phyloP scores from a whole-genome alignment of 2,797 vertebrate species.

The Somateria mollissima region DNA sequence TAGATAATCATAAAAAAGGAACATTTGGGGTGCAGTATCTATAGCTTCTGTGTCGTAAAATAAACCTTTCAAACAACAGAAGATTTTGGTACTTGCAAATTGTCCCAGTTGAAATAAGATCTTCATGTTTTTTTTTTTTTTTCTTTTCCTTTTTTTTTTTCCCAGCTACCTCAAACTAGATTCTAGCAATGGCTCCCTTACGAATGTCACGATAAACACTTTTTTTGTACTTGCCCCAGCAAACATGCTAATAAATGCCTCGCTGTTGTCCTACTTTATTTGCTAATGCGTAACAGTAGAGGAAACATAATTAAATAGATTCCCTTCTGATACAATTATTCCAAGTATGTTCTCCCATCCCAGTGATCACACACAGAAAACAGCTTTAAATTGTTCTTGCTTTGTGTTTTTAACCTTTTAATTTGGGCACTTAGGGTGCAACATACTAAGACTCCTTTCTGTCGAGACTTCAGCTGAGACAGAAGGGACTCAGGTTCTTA shows the following conservation, averaged over 20 bases:
- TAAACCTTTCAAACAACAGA: conserved; percentile 55
- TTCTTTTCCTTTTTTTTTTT: conserved; percentile 1
- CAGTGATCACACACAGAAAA: conserved; percentile 11
- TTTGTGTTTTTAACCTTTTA: conserved; percentile 26
- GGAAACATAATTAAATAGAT: conserved; percentile 7
- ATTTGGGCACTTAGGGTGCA: background rate
- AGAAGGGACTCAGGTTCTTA: background rate
- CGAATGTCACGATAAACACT: background rate
- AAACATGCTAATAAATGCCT: background rate
- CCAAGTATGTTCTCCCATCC: background rate
- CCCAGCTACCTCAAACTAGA: conserved; percentile 13
- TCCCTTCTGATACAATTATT: conserved; percentile 19
- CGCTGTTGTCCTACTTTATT: background rate
- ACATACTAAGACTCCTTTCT: background rate
- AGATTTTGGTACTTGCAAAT: conserved; percentile 65
- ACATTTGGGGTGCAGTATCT: conserved; percentile 76
- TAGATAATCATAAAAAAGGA: conserved; percentile 77
- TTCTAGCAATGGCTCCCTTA: conserved; percentile 3
- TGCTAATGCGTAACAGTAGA: conserved; percentile 18
- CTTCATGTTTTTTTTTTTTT: background rate
- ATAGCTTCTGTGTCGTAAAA: conserved; percentile 63
- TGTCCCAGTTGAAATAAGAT: conserved; percentile 24
- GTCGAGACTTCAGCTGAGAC: background rate
- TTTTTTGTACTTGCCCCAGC: background rate
- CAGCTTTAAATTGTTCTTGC: background rate